These are phyloP conservation scores for Phortica variegata DNA, from an alignment of 1,140 invertebrate species.

Conservation along the genomic window DNA sequence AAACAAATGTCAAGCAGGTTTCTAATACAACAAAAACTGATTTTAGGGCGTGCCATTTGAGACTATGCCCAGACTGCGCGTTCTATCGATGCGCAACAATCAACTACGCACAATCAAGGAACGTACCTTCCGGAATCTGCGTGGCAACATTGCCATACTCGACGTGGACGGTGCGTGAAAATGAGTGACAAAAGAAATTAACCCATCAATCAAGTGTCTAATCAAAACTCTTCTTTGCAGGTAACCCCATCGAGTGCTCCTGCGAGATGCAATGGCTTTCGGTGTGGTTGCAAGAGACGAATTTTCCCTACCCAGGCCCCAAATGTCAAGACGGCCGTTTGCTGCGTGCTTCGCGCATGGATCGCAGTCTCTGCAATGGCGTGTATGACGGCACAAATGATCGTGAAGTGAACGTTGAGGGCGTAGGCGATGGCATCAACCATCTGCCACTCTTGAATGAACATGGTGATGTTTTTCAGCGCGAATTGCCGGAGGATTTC, in stretches of 20 bases:
- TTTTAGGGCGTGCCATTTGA: slow-evolving; percentile 70
- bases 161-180: slow-evolving; percentile 76
- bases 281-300: slow-evolving; percentile 75
- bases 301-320: slow-evolving; percentile 65
- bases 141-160: slow-evolving; percentile 77
- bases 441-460: slow-evolving; percentile 50
- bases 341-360: slow-evolving; percentile 69
- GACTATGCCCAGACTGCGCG: slow-evolving; percentile 76
- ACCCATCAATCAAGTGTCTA: neutral
- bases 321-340: slow-evolving; percentile 74
- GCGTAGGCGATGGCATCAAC: slow-evolving; percentile 23
- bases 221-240: slow-evolving; percentile 60
- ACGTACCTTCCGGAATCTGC: slow-evolving; percentile 70
- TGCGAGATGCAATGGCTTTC: slow-evolving; percentile 79
- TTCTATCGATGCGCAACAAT: slow-evolving; percentile 78
- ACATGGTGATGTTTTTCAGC: slow-evolving; percentile 51
- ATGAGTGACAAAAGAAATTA: neutral
- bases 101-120: slow-evolving; percentile 73
- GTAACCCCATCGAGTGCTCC: slow-evolving; percentile 78
- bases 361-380: slow-evolving; percentile 65
- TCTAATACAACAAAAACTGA: slow-evolving; percentile 30
- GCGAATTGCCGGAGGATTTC: slow-evolving; percentile 46
- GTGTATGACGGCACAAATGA: slow-evolving; percentile 22
- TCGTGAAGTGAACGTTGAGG: slow-evolving; percentile 17
- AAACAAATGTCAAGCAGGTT: slow-evolving; percentile 54